These are phyloP conservation scores for Hypanus sabinus DNA, from an alignment of 2,113 vertebrate species.

Conservation along the genomic window DNA sequence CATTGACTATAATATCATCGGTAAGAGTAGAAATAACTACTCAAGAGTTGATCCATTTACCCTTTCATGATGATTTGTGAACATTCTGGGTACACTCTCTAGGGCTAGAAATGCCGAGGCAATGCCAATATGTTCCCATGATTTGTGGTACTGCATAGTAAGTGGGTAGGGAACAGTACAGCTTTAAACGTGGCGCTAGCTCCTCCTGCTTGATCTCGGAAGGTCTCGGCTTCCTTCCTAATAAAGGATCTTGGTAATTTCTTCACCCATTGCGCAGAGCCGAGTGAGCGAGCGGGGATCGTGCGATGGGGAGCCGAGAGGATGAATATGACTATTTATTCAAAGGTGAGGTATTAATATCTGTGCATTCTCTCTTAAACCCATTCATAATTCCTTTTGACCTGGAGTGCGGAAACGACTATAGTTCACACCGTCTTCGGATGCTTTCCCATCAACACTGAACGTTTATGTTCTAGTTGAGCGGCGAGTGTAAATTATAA, in stretches of 20 bases:
- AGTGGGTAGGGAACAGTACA: not conserved
- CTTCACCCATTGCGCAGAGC: conserved; percentile 15
- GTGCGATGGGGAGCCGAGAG: conserved; percentile 63
- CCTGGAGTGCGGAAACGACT: too few relatives aligned
- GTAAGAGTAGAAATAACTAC: not conserved
- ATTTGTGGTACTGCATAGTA: not conserved
- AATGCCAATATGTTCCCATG: not conserved
- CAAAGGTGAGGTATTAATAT: conserved; percentile 51
- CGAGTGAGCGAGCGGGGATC: not conserved
- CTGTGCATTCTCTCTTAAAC: too few relatives aligned
- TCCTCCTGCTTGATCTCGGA: conserved; percentile 17
- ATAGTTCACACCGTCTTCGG: not conserved
- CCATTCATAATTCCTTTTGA: not conserved
- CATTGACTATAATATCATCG: not conserved
- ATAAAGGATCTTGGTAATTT: conserved; percentile 18
- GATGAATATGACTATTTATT: conserved; percentile 68
- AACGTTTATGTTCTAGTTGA: not conserved
- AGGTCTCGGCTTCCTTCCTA: conserved; percentile 25
- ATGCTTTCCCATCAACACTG: not conserved
- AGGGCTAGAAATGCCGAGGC: not conserved
- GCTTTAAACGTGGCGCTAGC: not conserved
- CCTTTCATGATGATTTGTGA: not conserved
- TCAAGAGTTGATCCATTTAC: not conserved
- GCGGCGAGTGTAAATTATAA: not conserved
- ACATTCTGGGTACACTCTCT: not conserved